These are phyloP conservation scores for Lordiphosa clarofinis DNA, from an alignment of 1,140 invertebrate genomes.

Conservation along the genomic window DNA sequence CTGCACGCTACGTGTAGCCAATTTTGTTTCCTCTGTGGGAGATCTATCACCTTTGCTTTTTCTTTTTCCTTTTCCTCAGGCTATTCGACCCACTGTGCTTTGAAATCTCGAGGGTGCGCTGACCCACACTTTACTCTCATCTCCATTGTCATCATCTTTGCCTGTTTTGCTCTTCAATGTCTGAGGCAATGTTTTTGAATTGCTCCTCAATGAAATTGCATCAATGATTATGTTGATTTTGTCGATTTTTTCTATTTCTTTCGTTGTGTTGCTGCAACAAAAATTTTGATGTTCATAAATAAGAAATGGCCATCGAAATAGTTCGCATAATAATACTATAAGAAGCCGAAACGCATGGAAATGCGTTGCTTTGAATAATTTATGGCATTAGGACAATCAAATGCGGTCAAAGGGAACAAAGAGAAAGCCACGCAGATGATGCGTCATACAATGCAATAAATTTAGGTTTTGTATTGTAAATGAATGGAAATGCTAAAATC, in stretches of 20 bases:
- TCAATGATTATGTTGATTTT: constrained; percentile 74
- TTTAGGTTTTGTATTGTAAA: no score
- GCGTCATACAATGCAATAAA: constrained; percentile 50
- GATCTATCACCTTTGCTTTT: no score
- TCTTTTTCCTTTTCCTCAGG: no score
- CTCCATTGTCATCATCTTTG: constrained; percentile 59
- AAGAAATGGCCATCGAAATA: constrained; percentile 29
- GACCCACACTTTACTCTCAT: background rate
- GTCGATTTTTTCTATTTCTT: constrained; percentile 16
- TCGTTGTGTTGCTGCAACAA: constrained; percentile 33
- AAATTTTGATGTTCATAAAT: constrained; percentile 59
- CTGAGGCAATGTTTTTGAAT: constrained; percentile 65
- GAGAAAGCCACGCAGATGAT: constrained; percentile 15
- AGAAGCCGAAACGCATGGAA: constrained; percentile 48
- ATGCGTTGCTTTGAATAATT: constrained; percentile 68
- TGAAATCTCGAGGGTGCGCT: no score
- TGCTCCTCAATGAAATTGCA: constrained; percentile 72
- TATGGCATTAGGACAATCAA: constrained; percentile 36
- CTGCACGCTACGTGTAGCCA: no score
- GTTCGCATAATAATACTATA: constrained; percentile 19
- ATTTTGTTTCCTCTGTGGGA: no score
- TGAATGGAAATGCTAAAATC: constrained; percentile 16
- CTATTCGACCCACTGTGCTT: background rate
- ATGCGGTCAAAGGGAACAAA: constrained; percentile 22
- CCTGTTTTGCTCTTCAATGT: constrained; percentile 23